Conservation (phyloP, 2,888 invertebrate species). For the Masnerella sp. region DNA sequence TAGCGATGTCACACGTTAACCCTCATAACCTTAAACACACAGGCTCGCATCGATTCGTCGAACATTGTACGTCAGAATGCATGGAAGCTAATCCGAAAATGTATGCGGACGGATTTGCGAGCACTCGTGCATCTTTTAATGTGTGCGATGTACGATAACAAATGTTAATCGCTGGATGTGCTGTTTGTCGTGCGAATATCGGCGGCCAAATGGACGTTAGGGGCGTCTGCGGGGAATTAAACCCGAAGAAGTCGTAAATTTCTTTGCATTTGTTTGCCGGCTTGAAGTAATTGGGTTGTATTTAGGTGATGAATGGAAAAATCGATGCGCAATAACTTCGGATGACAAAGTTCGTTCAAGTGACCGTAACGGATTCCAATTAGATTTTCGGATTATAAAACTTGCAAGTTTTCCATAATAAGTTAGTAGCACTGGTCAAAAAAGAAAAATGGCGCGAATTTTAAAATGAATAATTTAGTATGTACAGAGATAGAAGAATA, state of each 20-base stretch:
- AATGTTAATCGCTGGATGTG: constrained; percentile 30
- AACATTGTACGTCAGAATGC: constrained; percentile 35
- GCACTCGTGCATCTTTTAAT: constrained; percentile 36
- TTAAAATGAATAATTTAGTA: too few species aligned
- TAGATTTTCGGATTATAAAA: too few species aligned
- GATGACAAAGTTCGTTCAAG: too few species aligned
- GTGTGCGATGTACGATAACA: constrained; percentile 31
- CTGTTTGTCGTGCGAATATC: constrained; percentile 26
- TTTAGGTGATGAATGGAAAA: too few species aligned
- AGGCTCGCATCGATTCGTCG: not conserved
- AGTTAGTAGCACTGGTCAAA: too few species aligned
- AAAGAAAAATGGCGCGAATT: too few species aligned
- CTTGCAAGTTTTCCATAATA: too few species aligned
- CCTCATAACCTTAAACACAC: constrained; percentile 30
- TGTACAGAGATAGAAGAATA: too few species aligned
- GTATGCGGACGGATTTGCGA: constrained; percentile 43
- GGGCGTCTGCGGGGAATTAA: not conserved
- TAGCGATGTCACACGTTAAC: constrained; percentile 5
- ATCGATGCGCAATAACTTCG: too few species aligned
- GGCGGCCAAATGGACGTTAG: not conserved
- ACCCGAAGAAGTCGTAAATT: not conserved
- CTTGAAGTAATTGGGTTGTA: not conserved
- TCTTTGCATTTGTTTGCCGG: not conserved
- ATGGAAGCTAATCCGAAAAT: constrained; percentile 39
- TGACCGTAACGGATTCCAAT: too few species aligned